Percentiles rank a stretch among this genome's conserved stretches.
Evolutionary conservation across 53 echinoderm and acorn worm species (phyloP).

Genomic region (Zoroaster sp.): DNA sequence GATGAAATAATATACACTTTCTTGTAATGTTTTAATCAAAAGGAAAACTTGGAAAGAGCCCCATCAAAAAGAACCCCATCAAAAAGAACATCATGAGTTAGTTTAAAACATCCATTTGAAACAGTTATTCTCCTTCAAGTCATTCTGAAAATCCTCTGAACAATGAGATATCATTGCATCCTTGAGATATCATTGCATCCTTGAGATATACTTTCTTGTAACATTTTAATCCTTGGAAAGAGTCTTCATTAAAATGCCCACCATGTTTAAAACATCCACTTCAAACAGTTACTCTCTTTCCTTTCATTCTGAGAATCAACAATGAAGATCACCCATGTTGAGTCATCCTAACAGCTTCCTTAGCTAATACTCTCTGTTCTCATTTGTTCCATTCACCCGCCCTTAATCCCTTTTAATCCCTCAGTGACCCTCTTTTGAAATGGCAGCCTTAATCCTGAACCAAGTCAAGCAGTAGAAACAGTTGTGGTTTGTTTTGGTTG

Average conservation of each 20-base stretch:
- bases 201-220: background rate
- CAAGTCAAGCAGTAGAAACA: background rate
- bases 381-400: background rate
- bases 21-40: background rate
- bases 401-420: conserved; percentile 23
- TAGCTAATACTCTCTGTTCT: background rate
- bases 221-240: background rate
- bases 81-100: no score
- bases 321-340: background rate
- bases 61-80: background rate
- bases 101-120: background rate
- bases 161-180: no score
- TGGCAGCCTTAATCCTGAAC: background rate
- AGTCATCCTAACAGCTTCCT: background rate
- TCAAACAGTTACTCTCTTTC: background rate
- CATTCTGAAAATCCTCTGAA: no score
- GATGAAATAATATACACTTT: background rate
- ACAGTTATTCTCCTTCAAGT: no score
- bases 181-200: no score
- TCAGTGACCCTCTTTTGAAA: background rate
- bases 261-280: background rate
- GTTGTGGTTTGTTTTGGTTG: background rate
- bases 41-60: no score
- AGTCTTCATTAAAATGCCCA: background rate
- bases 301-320: background rate